A percentile compares a stretch with the other conserved stretches of the same genome.
Conservation (phyloP, 2,113 vertebrate genomes). For the Prochilodus magdalenae region DNA sequence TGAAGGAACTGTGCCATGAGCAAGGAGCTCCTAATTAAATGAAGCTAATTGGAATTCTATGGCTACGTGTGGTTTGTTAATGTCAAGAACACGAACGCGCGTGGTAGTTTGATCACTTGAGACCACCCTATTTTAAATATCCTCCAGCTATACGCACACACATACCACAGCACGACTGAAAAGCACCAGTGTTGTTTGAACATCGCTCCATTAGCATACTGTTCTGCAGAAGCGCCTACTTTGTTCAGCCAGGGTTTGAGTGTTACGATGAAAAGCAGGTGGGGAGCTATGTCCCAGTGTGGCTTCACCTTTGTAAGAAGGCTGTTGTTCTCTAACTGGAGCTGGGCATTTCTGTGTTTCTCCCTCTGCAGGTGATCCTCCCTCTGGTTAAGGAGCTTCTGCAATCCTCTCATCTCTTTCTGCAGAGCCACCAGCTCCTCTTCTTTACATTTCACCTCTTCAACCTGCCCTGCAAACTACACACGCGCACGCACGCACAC, state of each 20-base stretch:
- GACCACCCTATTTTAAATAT: constrained; percentile 40
- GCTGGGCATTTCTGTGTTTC: constrained; percentile 48
- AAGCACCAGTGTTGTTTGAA: no score
- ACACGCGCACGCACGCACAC: neutral
- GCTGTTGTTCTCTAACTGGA: constrained; percentile 61
- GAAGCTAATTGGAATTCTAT: constrained; percentile 75
- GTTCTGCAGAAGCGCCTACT: no score
- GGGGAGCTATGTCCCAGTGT: neutral
- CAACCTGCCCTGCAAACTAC: constrained; percentile 39
- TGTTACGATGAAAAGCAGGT: neutral
- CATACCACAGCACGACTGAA: neutral
- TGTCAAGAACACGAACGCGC: constrained; percentile 54
- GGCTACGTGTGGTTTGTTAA: constrained; percentile 58
- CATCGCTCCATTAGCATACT: no score
- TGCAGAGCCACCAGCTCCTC: constrained; percentile 59
- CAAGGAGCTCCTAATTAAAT: constrained; percentile 73
- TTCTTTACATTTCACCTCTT: constrained; percentile 48
- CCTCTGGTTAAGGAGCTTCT: constrained; percentile 59
- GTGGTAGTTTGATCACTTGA: constrained; percentile 48
- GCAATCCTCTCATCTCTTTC: constrained; percentile 62
- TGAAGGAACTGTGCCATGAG: constrained; percentile 69
- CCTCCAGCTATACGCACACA: constrained; percentile 27
- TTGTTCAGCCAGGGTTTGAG: no score
- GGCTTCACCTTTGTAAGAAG: constrained; percentile 57
- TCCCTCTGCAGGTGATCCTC: constrained; percentile 61